Evolutionary conservation across 2,888 invertebrate genomes (phyloP).

Genomic region (Nemotelus nigrinus): DNA sequence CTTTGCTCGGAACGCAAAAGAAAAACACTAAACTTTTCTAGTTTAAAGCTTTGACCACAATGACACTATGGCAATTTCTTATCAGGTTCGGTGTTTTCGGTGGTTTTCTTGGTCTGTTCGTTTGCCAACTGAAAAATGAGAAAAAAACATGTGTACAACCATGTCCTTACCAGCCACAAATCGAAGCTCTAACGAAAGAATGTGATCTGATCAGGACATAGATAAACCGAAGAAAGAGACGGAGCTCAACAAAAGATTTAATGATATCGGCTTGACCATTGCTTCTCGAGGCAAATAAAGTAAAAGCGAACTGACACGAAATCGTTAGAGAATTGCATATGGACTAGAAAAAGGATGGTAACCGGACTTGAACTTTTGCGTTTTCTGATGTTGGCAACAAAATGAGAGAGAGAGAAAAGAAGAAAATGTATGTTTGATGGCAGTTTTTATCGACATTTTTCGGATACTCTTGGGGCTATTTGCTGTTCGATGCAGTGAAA

Average conservation of each 20-base stretch:
- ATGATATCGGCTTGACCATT: constrained; percentile 49
- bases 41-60: constrained; percentile 16
- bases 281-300: constrained; percentile 45
- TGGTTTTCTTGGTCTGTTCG: constrained; percentile 7
- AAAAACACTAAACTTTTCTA: no score
- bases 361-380: background rate
- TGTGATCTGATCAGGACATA: background rate
- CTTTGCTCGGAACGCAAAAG: no score
- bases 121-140: background rate
- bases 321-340: constrained; percentile 46
- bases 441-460: no score
- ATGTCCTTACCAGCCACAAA: background rate
- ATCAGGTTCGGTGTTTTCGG: constrained; percentile 23
- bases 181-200: background rate
- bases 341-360: constrained; percentile 38
- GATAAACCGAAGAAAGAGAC: background rate
- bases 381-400: background rate
- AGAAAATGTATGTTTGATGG: no score
- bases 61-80: constrained; percentile 35
- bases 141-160: constrained; percentile 12
- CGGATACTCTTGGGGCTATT: no score
- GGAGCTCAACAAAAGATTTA: constrained; percentile 42
- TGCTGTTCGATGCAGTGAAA: no score
- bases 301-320: constrained; percentile 31
- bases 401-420: background rate